A percentile compares a stretch with the other conserved stretches of the same genome.
Conservation (phyloP, 2,888 invertebrate species). For the Nomada lathburiana region DNA sequence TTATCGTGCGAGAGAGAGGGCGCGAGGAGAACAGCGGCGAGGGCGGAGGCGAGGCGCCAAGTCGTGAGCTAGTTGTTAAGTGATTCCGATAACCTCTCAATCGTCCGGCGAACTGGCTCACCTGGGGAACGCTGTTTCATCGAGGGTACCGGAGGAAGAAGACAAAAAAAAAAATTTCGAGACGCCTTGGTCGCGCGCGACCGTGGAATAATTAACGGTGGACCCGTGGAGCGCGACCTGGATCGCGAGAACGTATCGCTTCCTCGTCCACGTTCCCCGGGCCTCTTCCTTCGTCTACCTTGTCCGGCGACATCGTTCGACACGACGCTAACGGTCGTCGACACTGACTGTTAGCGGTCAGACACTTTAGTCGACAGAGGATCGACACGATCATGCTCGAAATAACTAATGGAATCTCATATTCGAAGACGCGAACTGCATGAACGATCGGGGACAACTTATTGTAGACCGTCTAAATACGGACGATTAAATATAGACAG, state of each 20-base stretch:
- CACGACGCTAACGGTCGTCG: constrained; percentile 75
- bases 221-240: constrained; percentile 73
- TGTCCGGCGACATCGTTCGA: constrained; percentile 58
- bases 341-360: constrained; percentile 47
- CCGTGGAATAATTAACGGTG: constrained; percentile 81
- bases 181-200: constrained; percentile 65
- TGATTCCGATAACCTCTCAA: constrained; percentile 83
- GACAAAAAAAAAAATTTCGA: constrained; percentile 50
- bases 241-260: constrained; percentile 76
- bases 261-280: constrained; percentile 64
- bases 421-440: constrained; percentile 4
- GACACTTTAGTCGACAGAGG: constrained; percentile 43
- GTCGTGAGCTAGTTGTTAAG: constrained; percentile 83
- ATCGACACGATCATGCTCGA: constrained; percentile 41
- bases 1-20: constrained; percentile 46
- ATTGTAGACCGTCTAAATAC: no score
- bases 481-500: no score
- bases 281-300: constrained; percentile 57
- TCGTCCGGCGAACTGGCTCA: constrained; percentile 76
- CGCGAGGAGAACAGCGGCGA: constrained; percentile 42
- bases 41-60: constrained; percentile 78
- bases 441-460: no score
- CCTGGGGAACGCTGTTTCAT: constrained; percentile 43
- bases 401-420: constrained; percentile 2
- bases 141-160: constrained; percentile 62